Evolutionary conservation across 2,888 invertebrate species (phyloP).

Genomic region (Stictocephala bisonia): DNA sequence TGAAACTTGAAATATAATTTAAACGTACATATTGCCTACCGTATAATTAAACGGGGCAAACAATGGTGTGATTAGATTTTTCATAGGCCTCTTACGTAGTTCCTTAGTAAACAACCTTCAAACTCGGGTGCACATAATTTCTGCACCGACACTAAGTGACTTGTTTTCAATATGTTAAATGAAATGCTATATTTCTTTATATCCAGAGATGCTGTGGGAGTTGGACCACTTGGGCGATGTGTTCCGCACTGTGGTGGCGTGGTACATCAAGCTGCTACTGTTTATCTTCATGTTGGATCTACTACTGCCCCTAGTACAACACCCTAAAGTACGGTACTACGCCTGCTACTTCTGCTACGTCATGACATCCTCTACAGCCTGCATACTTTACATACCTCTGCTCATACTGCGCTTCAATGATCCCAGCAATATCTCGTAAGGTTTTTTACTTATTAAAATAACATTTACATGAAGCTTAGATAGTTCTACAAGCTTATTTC

Average conservation of each 20-base stretch:
- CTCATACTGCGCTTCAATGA: slow-evolving; percentile 57
- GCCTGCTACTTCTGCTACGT: slow-evolving; percentile 56
- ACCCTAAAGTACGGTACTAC: slow-evolving; percentile 55
- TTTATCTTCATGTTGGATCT: slow-evolving; percentile 42
- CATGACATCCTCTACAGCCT: slow-evolving; percentile 47
- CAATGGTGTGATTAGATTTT: too few species aligned
- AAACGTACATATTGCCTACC: too few species aligned
- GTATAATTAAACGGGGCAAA: too few species aligned
- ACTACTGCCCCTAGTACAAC: slow-evolving; percentile 50
- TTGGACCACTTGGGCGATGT: not conserved
- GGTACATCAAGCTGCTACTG: slow-evolving; percentile 42
- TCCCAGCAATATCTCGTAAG: slow-evolving; percentile 70
- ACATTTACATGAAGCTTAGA: too few species aligned
- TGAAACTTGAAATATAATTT: too few species aligned
- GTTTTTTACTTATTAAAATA: slow-evolving; percentile 59
- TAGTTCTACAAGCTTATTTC: too few species aligned
- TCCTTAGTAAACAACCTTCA: too few species aligned
- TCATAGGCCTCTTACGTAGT: too few species aligned
- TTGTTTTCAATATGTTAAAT: too few species aligned
- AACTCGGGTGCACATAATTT: too few species aligned
- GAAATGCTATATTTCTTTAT: too few species aligned
- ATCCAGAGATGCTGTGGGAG: slow-evolving; percentile 21
- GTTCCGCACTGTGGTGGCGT: slow-evolving; percentile 5
- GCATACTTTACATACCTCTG: slow-evolving; percentile 54
- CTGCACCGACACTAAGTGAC: too few species aligned